Conservation (phyloP, 2,113 vertebrate genomes). For the Passer montanus region DNA sequence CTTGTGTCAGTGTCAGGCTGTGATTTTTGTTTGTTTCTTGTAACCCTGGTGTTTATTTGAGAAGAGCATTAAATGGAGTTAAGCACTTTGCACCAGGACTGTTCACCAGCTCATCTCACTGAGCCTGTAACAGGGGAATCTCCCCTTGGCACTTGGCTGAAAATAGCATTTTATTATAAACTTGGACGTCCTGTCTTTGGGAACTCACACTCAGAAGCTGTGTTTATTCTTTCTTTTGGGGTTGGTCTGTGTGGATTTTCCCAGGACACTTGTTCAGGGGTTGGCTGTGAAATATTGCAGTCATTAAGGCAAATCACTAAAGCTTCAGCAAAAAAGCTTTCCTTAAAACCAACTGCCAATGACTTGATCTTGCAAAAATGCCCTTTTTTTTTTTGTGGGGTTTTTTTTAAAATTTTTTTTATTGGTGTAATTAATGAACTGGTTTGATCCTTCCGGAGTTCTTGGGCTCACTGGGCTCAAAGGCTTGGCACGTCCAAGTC, state of each 20-base stretch:
- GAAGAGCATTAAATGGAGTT: neutral
- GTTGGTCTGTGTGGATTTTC: neutral
- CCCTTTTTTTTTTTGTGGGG: neutral
- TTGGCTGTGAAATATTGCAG: conserved; percentile 35
- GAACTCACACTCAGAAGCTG: neutral
- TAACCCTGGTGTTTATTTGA: neutral
- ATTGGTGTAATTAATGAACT: neutral
- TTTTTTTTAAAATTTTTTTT: too few relatives aligned
- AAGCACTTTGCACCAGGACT: neutral
- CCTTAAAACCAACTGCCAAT: conserved; percentile 13
- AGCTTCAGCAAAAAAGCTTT: conserved; percentile 2
- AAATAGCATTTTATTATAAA: neutral
- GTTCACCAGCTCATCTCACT: neutral
- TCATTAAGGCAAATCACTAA: conserved; percentile 30
- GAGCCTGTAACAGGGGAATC: neutral
- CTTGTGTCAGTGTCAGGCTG: neutral
- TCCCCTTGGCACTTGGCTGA: neutral
- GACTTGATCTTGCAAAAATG: neutral
- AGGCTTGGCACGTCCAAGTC: accelerated
- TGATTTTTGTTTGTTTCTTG: neutral
- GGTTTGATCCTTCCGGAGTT: neutral
- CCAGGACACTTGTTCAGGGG: neutral
- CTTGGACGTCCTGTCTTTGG: neutral
- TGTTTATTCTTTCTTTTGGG: neutral
- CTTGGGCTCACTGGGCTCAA: neutral